Base-by-base conservation (phyloP, 2,888 invertebrate species). In the Griposia aprilina region DNA sequence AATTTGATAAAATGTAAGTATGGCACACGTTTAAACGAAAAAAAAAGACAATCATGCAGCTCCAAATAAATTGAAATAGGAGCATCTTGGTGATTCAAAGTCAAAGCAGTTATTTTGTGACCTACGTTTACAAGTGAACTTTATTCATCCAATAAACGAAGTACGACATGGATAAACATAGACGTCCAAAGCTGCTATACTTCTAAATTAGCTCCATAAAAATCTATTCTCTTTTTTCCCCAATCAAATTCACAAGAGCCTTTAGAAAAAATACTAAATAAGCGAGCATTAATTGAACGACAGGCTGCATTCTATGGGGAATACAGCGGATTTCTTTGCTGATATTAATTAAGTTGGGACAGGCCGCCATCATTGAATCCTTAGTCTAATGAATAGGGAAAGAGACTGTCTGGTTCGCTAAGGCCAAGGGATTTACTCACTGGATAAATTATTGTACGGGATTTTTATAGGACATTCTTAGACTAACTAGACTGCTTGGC, bases 321-420 rank as follows among this genome's bases (percentile, higher is more conserved):
- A 88, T 76, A 82, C 55, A 76, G 68, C 48, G 69, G 78, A 79
- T 85, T 77, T 77, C 69, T 77, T 87, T 74, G 80, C 77, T 75
- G 63, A 48, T 79, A 73, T 77, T 83, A 85, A 88, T 88, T 89
- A 87, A 68, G 55, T 20, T 10, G 45, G 66, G 74, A 79, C 76
- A 66, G 52, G 60, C 55, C 20, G 66, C 78, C 76, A 30, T 55
- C 76, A 74, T 78, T 80, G 79, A 85, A 81, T 80, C 77, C 65
- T 66, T 77, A n/a, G 73, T 71, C 60, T 82, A 83, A 87, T 87
- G 85, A 86, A 86, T 84, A 80, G 74, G 63, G 83, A 86, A 79
- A 72, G 71, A 76, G 77, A 60, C 88, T 71, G 65, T 48, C 63
- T 50, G 71, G 57, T 63, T 70, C 48, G 62, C 60, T 65, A 59